These are phyloP conservation scores for Saimiri boliviensis DNA, from an alignment of 2,113 vertebrate genomes.

Conservation along the genomic window DNA sequence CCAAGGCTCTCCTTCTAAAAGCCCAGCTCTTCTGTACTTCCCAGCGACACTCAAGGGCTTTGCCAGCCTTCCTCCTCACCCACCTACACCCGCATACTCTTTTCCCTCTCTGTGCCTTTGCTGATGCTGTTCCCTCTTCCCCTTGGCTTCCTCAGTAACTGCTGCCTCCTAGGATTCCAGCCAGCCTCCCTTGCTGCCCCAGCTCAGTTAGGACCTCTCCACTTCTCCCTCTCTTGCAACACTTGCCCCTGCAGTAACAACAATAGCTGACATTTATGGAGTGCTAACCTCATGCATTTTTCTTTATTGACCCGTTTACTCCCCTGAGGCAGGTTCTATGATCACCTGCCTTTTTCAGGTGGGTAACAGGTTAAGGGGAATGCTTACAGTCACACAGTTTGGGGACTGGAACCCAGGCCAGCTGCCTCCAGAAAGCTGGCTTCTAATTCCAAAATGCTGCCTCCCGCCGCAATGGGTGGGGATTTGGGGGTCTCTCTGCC, in stretches of 20 bases:
- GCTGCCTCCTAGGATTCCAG: background rate
- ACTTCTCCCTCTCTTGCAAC: background rate
- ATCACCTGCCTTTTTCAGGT: slow-evolving; percentile 20
- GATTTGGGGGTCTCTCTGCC: background rate
- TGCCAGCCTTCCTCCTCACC: accelerated
- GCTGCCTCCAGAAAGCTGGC: background rate
- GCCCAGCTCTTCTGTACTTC: background rate
- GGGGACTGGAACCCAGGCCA: background rate
- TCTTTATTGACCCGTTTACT: slow-evolving; percentile 1
- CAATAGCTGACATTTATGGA: background rate
- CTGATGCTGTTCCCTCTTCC: background rate
- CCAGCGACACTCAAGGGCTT: background rate
- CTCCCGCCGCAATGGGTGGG: background rate
- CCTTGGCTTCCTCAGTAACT: background rate
- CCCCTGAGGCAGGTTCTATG: background rate
- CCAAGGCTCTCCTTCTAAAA: background rate
- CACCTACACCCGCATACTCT: accelerated
- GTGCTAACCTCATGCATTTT: background rate
- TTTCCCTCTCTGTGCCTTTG: background rate
- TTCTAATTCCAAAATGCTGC: background rate
- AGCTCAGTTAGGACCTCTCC: background rate
- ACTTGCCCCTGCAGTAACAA: background rate
- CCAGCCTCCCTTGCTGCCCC: background rate
- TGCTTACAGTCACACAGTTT: background rate
- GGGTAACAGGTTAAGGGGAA: background rate